A percentile compares a stretch with the other conserved stretches of the same genome.
Conservation (phyloP, 2,888 invertebrate species). For the Tipula unca region DNA sequence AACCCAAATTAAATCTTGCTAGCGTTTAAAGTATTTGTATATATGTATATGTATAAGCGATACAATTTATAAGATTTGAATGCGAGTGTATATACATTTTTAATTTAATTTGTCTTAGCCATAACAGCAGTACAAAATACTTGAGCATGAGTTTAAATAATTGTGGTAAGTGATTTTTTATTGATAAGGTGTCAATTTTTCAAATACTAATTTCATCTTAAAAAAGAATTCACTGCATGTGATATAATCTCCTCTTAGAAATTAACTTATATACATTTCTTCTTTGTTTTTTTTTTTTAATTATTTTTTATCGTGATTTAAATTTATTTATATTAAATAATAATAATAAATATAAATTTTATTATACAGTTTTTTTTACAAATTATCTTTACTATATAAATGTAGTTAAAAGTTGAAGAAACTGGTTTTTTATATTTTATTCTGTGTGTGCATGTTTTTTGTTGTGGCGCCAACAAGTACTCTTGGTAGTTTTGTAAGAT, state of each 20-base stretch:
- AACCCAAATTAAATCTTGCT: neutral
- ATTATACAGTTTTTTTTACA: neutral
- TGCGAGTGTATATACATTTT: neutral
- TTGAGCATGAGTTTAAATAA: neutral
- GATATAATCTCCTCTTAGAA: neutral
- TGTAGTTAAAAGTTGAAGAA: neutral
- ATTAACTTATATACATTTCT: neutral
- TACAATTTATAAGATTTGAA: neutral
- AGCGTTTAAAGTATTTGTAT: neutral
- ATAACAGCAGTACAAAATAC: neutral
- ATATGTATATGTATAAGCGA: neutral
- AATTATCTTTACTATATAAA: neutral
- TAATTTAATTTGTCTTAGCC: neutral
- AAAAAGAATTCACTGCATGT: neutral
- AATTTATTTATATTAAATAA: neutral
- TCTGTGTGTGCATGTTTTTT: neutral
- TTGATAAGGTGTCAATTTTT: conserved; percentile 8
- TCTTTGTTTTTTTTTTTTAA: neutral
- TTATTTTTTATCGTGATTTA: neutral
- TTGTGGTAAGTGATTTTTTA: neutral
- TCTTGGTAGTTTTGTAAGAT: neutral
- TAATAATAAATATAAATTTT: neutral
- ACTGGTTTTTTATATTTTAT: neutral
- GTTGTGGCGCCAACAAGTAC: neutral
- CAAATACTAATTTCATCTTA: neutral